These are phyloP conservation scores for Coremacera marginata DNA, from an alignment of 2,888 invertebrate genomes.

Conservation along the genomic window DNA sequence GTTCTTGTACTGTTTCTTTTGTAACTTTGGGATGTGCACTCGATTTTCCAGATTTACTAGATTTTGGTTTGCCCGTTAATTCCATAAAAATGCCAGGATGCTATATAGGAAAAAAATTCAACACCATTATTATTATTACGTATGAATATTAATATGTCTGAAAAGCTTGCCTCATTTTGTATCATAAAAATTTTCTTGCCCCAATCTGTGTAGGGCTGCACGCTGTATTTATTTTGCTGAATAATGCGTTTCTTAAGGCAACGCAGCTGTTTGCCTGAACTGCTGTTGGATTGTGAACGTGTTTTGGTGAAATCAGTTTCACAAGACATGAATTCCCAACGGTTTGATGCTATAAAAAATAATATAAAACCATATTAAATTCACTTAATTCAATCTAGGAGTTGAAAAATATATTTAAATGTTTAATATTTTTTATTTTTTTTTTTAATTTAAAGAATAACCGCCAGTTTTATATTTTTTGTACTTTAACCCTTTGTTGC, in stretches of 20 bases:
- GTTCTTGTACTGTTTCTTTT: constrained; percentile 56
- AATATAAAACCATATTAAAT: too few relatives aligned
- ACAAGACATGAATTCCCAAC: constrained; percentile 94
- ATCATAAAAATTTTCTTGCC: constrained; percentile 69
- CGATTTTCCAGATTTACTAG: constrained; percentile 56
- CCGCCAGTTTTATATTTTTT: too few relatives aligned
- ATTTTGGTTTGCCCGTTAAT: constrained; percentile 70
- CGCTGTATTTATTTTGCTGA: constrained; percentile 66
- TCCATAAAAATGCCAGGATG: constrained; percentile 72
- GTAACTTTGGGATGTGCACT: constrained; percentile 53
- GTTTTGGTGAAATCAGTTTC: constrained; percentile 73
- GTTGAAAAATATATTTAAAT: too few relatives aligned
- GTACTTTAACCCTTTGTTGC: too few relatives aligned
- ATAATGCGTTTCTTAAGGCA: constrained; percentile 69
- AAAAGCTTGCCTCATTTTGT: constrained; percentile 63
- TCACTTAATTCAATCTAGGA: too few relatives aligned
- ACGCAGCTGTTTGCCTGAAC: constrained; percentile 64
- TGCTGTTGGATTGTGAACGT: constrained; percentile 61
- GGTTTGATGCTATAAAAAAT: constrained; percentile 70
- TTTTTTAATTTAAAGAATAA: too few relatives aligned
- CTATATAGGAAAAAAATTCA: constrained; percentile 47
- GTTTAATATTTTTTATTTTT: too few relatives aligned
- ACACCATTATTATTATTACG: background rate
- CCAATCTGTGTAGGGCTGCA: constrained; percentile 68
- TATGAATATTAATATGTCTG: background rate